Conservation (phyloP, 2,888 invertebrate genomes). For the Ichneumoninae sp. region DNA sequence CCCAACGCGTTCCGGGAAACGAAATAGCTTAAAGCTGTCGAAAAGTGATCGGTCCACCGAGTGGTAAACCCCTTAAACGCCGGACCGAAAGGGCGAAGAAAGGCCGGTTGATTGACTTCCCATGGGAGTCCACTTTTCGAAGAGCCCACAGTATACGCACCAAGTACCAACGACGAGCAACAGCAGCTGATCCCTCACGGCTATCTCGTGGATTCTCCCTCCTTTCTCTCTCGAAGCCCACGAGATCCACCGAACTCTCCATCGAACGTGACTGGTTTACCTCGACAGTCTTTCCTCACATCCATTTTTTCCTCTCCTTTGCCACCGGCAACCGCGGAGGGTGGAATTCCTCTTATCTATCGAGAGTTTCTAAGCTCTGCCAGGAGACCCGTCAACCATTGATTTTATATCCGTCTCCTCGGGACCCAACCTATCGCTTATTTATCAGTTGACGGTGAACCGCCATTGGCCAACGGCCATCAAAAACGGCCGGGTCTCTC, state of each 20-base stretch:
- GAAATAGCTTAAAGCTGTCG: conserved; percentile 55
- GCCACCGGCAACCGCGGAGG: neutral
- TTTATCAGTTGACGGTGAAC: conserved; percentile 22
- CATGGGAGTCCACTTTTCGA: conserved; percentile 82
- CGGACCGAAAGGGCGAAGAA: conserved; percentile 76
- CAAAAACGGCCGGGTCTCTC: conserved; percentile 13
- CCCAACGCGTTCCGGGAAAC: conserved; percentile 10
- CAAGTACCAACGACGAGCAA: conserved; percentile 15
- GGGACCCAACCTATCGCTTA: neutral
- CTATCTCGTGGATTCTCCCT: conserved; percentile 76
- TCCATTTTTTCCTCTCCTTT: neutral
- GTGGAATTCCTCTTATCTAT: conserved; percentile 41
- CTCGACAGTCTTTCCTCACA: conserved; percentile 45
- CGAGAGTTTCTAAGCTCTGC: conserved; percentile 46
- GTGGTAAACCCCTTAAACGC: conserved; percentile 64
- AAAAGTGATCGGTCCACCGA: conserved; percentile 57
- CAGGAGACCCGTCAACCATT: conserved; percentile 47
- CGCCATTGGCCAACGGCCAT: conserved; percentile 25
- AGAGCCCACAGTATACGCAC: conserved; percentile 72
- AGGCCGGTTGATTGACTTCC: conserved; percentile 84
- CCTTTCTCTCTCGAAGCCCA: conserved; percentile 72
- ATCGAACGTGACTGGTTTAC: conserved; percentile 83
- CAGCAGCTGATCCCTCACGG: conserved; percentile 82
- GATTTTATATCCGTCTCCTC: conserved; percentile 7
- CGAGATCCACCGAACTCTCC: conserved; percentile 72